Evolutionary conservation across 2,797 vertebrate genomes (phyloP).

Genomic region (Remorina albescens): DNA sequence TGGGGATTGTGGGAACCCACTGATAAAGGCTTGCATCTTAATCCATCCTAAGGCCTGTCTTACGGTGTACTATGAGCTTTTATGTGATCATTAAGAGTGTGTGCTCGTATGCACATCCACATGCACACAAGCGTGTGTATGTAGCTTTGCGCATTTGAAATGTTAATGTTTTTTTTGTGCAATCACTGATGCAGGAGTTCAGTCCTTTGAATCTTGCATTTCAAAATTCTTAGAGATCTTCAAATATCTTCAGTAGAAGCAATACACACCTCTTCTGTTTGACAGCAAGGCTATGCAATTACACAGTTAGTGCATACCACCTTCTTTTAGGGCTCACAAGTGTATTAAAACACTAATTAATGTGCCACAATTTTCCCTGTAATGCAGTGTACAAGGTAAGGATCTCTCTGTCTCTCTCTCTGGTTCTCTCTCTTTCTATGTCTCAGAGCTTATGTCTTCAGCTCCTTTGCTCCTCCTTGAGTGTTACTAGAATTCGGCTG

Average conservation of each 20-base stretch:
- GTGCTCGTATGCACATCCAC: constrained; percentile 44
- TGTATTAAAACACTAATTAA: constrained; percentile 79
- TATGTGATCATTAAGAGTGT: constrained; percentile 80
- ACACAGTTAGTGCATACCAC: constrained; percentile 53
- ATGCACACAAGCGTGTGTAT: constrained; percentile 46
- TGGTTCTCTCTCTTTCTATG: constrained; percentile 35
- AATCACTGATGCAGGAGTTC: constrained; percentile 40
- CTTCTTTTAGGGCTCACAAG: constrained; percentile 71
- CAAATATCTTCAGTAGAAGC: constrained; percentile 42
- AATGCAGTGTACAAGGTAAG: constrained; percentile 61
- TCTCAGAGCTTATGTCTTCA: constrained; percentile 61
- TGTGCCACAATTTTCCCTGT: constrained; percentile 56
- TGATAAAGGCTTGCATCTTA: constrained; percentile 85
- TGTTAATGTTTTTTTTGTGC: constrained; percentile 72
- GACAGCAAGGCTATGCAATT: constrained; percentile 47
- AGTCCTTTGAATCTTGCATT: constrained; percentile 59
- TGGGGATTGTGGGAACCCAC: constrained; percentile 85
- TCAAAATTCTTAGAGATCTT: constrained; percentile 60
- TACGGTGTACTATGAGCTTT: constrained; percentile 71
- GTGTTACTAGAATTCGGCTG: constrained; percentile 85
- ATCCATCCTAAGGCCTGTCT: constrained; percentile 84
- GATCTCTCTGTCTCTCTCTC: constrained; percentile 43
- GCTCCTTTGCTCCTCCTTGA: constrained; percentile 71
- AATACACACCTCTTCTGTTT: constrained; percentile 47
- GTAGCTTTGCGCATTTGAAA: constrained; percentile 71